Base-by-base conservation (phyloP, 2,113 vertebrate species). In the Heloderma charlesbogerti region DNA sequence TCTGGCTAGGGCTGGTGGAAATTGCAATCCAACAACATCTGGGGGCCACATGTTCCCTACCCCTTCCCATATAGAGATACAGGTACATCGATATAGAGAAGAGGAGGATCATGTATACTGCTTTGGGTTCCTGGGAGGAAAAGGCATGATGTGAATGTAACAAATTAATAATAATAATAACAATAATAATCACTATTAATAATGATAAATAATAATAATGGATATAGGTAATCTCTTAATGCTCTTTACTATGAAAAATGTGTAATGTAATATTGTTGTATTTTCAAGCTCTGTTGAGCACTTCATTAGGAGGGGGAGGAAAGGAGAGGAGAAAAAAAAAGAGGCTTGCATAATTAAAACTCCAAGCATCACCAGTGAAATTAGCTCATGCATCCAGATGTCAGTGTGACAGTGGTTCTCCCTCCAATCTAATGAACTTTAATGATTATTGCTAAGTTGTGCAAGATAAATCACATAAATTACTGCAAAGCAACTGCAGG, bases 371-470 rank as follows among this genome's bases (percentile, higher is more conserved):
- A 0, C 54, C 29, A 51, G 27, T 57, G 83, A 77, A 86, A 92
- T 86, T 90, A 74, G 40, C 29, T 87, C 91, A 92, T 89, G 82
- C 66, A 92, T 91, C 13, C 63, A 86, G 87, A 92, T 92, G 91
- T 89, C 91, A 92, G 40, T 80, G 37, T 80, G 63, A 80, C 74
- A 80, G 74, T 92, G 81, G 48, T 86, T 85, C 83, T 74, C 31
- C 48, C 82, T 92, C 82, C 48, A 72, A 72, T 86, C 74, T 92
- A 92, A 92, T 92, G 82, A 92, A 83, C 77, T 80, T 89, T 89
- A 92, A 92, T 92, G 82, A 89, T 92, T 89, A 89, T 79, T 89
- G 87, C 82, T 72, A 86, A 89, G 66, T 86, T 89, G 91, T 89
- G 74, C 75, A 89, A 92, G 77, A 89, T 89, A 89, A 92, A 89